These are phyloP conservation scores for Drosophila equinoxialis DNA, from an alignment of 1,140 invertebrate genomes.

Conservation along the genomic window DNA sequence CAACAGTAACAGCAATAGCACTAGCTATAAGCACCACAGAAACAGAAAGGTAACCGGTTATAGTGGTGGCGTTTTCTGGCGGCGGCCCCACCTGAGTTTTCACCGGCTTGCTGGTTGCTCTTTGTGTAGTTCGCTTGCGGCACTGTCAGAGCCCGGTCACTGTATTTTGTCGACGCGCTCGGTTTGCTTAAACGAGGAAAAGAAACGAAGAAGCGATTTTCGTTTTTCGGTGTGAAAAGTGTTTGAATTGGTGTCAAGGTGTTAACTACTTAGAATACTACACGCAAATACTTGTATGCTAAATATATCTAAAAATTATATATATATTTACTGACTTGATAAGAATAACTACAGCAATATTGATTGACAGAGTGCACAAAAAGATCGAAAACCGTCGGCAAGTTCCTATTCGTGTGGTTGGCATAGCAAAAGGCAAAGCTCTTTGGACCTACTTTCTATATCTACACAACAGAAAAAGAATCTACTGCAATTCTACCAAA, in stretches of 20 bases:
- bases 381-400: conserved; percentile 71
- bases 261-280: conserved; percentile 10
- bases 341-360: conserved; percentile 10
- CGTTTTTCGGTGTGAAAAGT: conserved; percentile 16
- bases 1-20: conserved; percentile 21
- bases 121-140: conserved; percentile 73
- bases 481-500: too few species aligned
- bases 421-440: too few species aligned
- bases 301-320: background rate
- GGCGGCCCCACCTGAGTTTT: conserved; percentile 68
- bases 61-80: conserved; percentile 6
- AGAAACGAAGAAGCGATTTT: conserved; percentile 2
- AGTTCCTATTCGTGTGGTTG: conserved; percentile 23
- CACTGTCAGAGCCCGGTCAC: conserved; percentile 73
- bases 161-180: conserved; percentile 54
- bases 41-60: conserved; percentile 15
- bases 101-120: conserved; percentile 56
- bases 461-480: too few species aligned
- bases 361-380: conserved; percentile 26
- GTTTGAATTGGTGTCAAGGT: conserved; percentile 18
- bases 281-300: background rate
- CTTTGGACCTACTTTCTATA: conserved; percentile 6
- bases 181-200: conserved; percentile 8
- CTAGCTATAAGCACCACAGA: conserved; percentile 43
- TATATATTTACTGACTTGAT: background rate